These are phyloP conservation scores for Byasa hedistus DNA, from an alignment of 2,888 invertebrate species.

Conservation along the genomic window DNA sequence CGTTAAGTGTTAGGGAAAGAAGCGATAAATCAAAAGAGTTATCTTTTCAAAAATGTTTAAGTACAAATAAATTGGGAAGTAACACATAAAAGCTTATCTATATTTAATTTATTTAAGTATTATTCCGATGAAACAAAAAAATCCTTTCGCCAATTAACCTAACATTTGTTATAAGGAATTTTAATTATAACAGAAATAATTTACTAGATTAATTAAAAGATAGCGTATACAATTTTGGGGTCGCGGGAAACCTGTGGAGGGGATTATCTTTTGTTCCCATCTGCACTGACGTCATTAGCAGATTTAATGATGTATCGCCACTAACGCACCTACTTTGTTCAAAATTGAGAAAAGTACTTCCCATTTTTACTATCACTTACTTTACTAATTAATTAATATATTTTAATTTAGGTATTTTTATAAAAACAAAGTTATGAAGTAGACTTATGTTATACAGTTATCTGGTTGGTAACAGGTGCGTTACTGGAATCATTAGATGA, in stretches of 20 bases:
- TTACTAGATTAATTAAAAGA: slow-evolving; percentile 30
- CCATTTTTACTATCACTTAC: neutral
- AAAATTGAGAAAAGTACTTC: neutral
- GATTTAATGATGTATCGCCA: slow-evolving; percentile 20
- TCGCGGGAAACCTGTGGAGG: slow-evolving; percentile 10
- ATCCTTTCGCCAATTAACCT: slow-evolving; percentile 1
- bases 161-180: slow-evolving; percentile 7
- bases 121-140: neutral
- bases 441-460: no score
- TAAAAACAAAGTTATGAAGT: no score
- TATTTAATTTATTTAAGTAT: neutral
- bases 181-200: slow-evolving; percentile 17
- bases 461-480: no score
- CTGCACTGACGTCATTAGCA: slow-evolving; percentile 16
- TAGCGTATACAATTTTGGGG: slow-evolving; percentile 18
- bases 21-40: neutral
- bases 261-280: slow-evolving; percentile 20
- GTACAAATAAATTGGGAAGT: neutral
- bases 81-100: neutral
- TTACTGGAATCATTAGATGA: no score
- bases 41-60: neutral
- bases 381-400: no score
- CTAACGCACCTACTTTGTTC: no score
- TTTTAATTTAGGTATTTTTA: no score
- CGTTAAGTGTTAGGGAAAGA: neutral